These are phyloP conservation scores for Camelus dromedarius DNA, from an alignment of 2,113 vertebrate species.

Conservation along the genomic window DNA sequence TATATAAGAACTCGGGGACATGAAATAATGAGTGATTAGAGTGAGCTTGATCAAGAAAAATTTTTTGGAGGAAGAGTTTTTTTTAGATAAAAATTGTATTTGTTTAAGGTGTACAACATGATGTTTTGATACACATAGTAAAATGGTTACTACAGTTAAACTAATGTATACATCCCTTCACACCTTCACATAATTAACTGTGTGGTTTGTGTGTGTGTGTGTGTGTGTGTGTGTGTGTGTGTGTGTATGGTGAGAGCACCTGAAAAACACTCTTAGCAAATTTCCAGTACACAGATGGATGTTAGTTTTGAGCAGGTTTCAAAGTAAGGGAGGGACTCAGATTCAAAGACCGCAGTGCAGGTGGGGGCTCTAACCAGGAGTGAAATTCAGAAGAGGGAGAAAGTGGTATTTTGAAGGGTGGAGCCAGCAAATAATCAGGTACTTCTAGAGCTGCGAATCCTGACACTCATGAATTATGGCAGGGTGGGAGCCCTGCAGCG, in stretches of 20 bases:
- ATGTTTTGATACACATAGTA: background rate
- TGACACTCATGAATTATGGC: background rate
- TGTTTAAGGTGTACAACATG: background rate
- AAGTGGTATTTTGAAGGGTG: background rate
- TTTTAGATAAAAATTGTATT: background rate
- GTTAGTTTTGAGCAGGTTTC: slow-evolving; percentile 21
- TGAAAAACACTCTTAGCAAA: background rate
- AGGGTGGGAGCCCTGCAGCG: background rate
- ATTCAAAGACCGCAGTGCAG: background rate
- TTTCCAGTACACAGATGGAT: background rate
- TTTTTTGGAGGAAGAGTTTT: background rate
- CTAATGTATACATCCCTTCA: background rate
- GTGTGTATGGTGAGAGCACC: background rate
- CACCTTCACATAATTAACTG: background rate
- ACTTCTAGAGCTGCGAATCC: background rate
- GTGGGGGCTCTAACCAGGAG: background rate
- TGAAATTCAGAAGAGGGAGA: background rate
- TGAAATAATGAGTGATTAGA: background rate
- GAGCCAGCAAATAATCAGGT: background rate
- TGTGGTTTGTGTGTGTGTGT: background rate
- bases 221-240: background rate
- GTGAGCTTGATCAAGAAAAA: slow-evolving; percentile 5
- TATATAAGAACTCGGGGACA: background rate
- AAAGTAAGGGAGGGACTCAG: background rate
- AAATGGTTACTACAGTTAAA: background rate